Percentiles rank a stretch among this genome's conserved stretches.
Evolutionary conservation across 2,888 invertebrate genomes (phyloP).

Genomic region (Linhomoeus sp.): DNA sequence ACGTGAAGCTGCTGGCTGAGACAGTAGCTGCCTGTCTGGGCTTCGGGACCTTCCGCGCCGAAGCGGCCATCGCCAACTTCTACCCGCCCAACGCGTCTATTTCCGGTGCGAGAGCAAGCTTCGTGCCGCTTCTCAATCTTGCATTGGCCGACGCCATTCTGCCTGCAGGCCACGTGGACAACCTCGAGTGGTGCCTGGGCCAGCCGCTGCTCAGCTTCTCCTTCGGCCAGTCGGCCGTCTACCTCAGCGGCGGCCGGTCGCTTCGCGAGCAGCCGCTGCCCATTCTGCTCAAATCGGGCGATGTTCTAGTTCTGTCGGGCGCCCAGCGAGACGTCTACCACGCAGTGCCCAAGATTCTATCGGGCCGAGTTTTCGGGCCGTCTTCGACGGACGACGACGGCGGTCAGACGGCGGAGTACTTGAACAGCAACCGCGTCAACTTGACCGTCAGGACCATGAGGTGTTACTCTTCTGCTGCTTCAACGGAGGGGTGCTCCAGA

Average conservation of each 20-base stretch:
- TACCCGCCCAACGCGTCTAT: slow-evolving; percentile 79
- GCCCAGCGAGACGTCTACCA: slow-evolving; percentile 68
- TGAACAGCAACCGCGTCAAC: too few relatives aligned
- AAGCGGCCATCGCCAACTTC: slow-evolving; percentile 89
- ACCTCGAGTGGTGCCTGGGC: slow-evolving; percentile 60
- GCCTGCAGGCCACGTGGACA: slow-evolving; percentile 90
- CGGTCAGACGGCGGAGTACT: too few relatives aligned
- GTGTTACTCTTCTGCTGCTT: too few relatives aligned
- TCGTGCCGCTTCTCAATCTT: too few relatives aligned
- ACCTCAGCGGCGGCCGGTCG: slow-evolving; percentile 57
- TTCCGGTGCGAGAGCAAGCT: too few relatives aligned
- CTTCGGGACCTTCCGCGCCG: slow-evolving; percentile 43
- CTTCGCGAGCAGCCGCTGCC: slow-evolving; percentile 27
- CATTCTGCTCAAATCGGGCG: slow-evolving; percentile 62
- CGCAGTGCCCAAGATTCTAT: slow-evolving; percentile 62
- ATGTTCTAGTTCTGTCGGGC: slow-evolving; percentile 71
- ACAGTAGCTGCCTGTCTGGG: slow-evolving; percentile 35
- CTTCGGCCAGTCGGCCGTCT: slow-evolving; percentile 84
- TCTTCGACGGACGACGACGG: too few relatives aligned
- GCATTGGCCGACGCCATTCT: too few relatives aligned
- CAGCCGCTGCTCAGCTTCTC: slow-evolving; percentile 68
- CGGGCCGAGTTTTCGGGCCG: too few relatives aligned
- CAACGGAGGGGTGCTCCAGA: too few relatives aligned
- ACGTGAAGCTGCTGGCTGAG: slow-evolving; percentile 45
- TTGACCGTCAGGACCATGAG: too few relatives aligned